Evolutionary conservation across 1,140 invertebrate genomes (phyloP), one percentile per base, ranked within the genome.

Genomic region (Calliopsis andreniformis): DNA sequence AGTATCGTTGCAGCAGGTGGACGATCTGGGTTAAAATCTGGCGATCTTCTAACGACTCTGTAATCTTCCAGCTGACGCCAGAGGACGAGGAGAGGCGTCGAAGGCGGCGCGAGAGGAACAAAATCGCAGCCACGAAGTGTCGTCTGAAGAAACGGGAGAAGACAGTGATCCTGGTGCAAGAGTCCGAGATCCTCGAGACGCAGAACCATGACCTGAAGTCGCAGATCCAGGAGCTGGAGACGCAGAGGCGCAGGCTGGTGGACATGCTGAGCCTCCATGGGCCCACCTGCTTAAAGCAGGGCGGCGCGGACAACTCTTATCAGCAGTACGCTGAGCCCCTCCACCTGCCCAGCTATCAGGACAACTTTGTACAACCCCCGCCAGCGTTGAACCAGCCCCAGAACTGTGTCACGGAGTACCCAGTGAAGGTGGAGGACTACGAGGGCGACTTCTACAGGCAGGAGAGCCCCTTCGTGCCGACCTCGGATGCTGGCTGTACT

Each of bases 91-190:
- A 98, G 84, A 93, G 96, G 32, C 93, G 97, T 64, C 92, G 96
- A 56, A 93, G 97, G 64, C 93, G 97, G 84, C 94, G 98, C 78
- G 97, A 98, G 91, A 94, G 97, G 63, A 98, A 99, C 91, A 98
- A 98, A 94, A 96, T 98, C 53, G 98, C 98, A 20, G 98, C 98
- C 14, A 98, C 98, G 23, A 98, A 98, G 90, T 98, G 98, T 90
- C 94, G 98, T 64, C 94, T 97, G 93, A 98, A 98, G 93, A 98
- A 98, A 90, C 95, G 97, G 25, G 97, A 98, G 87, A 95, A 96
- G 77, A 98, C 97, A 0, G 95, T 96, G 59, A 96, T 97, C 78
- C 92, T 98, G 72, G 96, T 98, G 71, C 94, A 96, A 85, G 97
- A 98, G 92, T 97, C 97, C 10, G 96, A 97, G 90, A 94, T 95